These are phyloP conservation scores for Saccopteryx bilineata DNA, from an alignment of 2,113 vertebrate species.

Conservation along the genomic window DNA sequence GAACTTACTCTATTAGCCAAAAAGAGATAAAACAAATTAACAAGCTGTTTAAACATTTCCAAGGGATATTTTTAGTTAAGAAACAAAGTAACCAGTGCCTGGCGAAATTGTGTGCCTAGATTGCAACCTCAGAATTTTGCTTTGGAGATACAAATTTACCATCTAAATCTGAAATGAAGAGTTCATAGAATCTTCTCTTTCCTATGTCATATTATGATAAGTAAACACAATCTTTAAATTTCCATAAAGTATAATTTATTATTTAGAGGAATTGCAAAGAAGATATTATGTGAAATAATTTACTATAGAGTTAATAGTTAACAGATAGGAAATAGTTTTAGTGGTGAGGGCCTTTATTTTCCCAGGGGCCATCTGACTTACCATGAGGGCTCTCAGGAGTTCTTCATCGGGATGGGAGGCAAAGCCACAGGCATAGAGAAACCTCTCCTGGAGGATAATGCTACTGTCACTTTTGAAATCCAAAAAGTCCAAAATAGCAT, in stretches of 20 bases:
- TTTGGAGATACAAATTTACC: slow-evolving; percentile 24
- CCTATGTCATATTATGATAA: not conserved
- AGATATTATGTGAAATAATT: not conserved
- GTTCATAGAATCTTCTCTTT: not conserved
- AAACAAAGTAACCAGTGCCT: not conserved
- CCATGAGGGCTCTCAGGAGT: slow-evolving; percentile 93
- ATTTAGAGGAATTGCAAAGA: not conserved
- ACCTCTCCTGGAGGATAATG: slow-evolving; percentile 94
- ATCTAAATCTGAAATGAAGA: not conserved
- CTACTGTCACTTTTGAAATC: slow-evolving; percentile 94
- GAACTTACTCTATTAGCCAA: slow-evolving; percentile 90
- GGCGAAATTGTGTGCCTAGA: not conserved
- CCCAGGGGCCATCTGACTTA: slow-evolving; percentile 85
- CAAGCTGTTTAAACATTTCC: not conserved
- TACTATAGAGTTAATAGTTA: not conserved
- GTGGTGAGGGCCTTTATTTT: not conserved
- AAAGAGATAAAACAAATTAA: slow-evolving; percentile 3
- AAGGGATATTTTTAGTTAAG: not conserved
- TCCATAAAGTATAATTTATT: not conserved
- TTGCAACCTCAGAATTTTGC: not conserved
- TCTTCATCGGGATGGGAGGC: slow-evolving; percentile 94
- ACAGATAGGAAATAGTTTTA: not conserved
- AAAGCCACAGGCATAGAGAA: slow-evolving; percentile 97
- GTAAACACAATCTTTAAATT: slow-evolving; percentile 8
- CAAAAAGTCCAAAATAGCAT: slow-evolving; percentile 94